These are phyloP conservation scores for Hypomecis punctinalis DNA, from an alignment of 2,888 invertebrate genomes.

Conservation along the genomic window DNA sequence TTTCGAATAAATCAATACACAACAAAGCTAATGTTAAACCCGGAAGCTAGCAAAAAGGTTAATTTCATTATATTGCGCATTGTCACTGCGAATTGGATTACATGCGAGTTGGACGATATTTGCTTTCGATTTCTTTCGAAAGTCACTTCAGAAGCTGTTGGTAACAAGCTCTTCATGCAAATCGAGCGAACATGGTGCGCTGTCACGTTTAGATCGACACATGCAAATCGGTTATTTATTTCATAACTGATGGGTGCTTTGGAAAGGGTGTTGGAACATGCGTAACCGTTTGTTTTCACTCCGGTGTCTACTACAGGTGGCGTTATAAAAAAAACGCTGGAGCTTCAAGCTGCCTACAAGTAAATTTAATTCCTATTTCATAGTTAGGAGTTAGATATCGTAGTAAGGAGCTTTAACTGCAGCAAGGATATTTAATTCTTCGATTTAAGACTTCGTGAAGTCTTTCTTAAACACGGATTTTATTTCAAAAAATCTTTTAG, in stretches of 20 bases:
- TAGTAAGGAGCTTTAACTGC: too few species aligned
- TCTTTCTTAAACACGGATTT: too few species aligned
- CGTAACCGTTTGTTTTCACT: too few species aligned
- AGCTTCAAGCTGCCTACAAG: too few species aligned
- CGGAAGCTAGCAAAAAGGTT: conserved; percentile 31
- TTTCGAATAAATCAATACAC: conserved; percentile 12
- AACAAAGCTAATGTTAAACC: conserved; percentile 9
- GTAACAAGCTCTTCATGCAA: conserved; percentile 31
- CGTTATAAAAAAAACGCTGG: too few species aligned
- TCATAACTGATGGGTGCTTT: neutral
- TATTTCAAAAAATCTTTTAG: too few species aligned
- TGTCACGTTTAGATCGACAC: conserved; percentile 7
- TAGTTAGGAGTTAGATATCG: too few species aligned
- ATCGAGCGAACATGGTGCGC: conserved; percentile 10
- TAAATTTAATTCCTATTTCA: too few species aligned
- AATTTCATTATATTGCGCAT: conserved; percentile 40
- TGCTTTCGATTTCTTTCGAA: conserved; percentile 52
- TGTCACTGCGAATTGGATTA: conserved; percentile 44
- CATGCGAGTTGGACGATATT: conserved; percentile 32
- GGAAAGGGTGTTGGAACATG: too few species aligned
- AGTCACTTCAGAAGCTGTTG: conserved; percentile 36
- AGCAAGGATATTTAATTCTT: too few species aligned
- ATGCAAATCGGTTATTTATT: conserved; percentile 10
- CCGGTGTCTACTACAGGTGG: too few species aligned
- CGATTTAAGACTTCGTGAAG: too few species aligned